Percentiles rank a stretch among this genome's conserved stretches.
phyloP scores from a whole-genome alignment of 1,140 invertebrate genomes.

The Microplitis mediator region DNA sequence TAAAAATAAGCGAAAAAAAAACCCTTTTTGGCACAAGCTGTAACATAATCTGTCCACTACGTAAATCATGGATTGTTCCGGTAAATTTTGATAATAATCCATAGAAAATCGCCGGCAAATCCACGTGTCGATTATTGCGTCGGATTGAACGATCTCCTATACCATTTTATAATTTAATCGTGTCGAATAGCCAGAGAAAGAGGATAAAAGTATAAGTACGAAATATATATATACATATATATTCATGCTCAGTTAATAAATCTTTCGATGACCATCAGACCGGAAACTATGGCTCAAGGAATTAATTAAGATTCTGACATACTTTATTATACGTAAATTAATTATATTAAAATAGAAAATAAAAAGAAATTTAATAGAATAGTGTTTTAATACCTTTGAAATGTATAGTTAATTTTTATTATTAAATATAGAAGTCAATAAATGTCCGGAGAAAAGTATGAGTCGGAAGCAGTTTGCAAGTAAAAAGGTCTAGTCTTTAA shows the following conservation, averaged over 20 bases:
- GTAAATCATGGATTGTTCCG: constrained; percentile 3
- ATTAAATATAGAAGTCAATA: background rate
- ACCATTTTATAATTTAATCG: background rate
- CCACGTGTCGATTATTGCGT: background rate
- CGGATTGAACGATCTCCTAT: background rate
- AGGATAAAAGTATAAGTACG: background rate
- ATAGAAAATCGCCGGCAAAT: background rate
- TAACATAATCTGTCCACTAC: background rate
- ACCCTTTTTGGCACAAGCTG: background rate
- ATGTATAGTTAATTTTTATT: background rate
- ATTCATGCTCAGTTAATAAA: background rate
- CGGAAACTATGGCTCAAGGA: background rate
- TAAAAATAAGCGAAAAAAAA: background rate
- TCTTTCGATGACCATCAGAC: background rate
- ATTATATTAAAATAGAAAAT: too few species aligned
- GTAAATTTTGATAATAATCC: constrained; percentile 5
- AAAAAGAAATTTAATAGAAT: too few species aligned
- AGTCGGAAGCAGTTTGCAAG: background rate
- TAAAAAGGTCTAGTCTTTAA: background rate
- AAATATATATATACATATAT: too few species aligned
- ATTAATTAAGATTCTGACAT: background rate
- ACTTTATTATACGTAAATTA: background rate
- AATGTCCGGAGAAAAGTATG: background rate
- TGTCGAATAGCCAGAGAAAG: background rate
- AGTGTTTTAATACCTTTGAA: background rate